phyloP scores from a whole-genome alignment of 92 coral and sea anemone species.

The Micromussa lordhowensis region DNA sequence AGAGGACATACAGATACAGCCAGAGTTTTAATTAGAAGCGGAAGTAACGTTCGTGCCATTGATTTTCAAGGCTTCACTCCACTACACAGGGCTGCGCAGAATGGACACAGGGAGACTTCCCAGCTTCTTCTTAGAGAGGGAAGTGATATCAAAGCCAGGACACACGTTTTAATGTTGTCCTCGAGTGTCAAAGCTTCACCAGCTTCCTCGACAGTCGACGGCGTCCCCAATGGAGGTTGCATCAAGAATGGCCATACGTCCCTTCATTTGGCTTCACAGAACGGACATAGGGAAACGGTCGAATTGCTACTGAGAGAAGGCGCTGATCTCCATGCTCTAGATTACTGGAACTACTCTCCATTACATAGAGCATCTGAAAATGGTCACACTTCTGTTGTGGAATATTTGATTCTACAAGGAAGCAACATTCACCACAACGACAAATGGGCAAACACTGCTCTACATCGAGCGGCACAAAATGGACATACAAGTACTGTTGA shows the following conservation, averaged over 20 bases:
- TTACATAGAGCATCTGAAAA: slow-evolving; percentile 80
- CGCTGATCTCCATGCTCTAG: slow-evolving; percentile 63
- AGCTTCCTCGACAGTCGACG: slow-evolving; percentile 1
- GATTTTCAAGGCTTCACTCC: slow-evolving; percentile 72
- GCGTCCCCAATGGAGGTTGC: not conserved
- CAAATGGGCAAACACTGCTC: slow-evolving; percentile 81
- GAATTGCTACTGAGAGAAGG: slow-evolving; percentile 67
- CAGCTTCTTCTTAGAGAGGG: slow-evolving; percentile 64
- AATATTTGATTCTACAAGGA: slow-evolving; percentile 43
- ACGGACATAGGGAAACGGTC: slow-evolving; percentile 75
- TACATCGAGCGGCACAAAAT: slow-evolving; percentile 78
- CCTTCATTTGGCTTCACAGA: slow-evolving; percentile 76
- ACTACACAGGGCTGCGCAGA: slow-evolving; percentile 71
- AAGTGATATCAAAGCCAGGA: slow-evolving; percentile 55
- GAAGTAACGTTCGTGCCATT: slow-evolving; percentile 60
- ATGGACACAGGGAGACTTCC: slow-evolving; percentile 63
- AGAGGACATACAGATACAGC: slow-evolving; percentile 71
- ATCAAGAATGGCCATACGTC: slow-evolving; percentile 61
- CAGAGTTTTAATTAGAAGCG: slow-evolving; percentile 61
- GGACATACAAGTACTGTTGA: slow-evolving; percentile 62
- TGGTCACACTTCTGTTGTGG: slow-evolving; percentile 67
- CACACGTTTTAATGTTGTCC: slow-evolving; percentile 37
- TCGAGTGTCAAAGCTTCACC: not conserved
- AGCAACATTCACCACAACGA: slow-evolving; percentile 61
- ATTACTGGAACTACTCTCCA: slow-evolving; percentile 74